These are phyloP conservation scores for Cinclus cinclus DNA, from an alignment of 2,113 vertebrate genomes.

Conservation along the genomic window DNA sequence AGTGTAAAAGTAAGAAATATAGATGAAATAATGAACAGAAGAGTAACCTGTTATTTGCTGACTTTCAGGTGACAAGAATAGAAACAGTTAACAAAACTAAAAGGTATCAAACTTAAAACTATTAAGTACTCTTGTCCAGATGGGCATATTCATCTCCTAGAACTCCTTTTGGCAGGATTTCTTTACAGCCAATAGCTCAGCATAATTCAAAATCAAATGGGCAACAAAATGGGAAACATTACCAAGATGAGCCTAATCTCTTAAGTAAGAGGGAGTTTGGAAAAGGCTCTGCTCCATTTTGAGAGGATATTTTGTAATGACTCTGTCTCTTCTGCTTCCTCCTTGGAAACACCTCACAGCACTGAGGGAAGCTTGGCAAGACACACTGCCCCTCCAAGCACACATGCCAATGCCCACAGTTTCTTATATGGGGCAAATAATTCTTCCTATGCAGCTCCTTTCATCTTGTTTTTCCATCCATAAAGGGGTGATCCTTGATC, in stretches of 20 bases:
- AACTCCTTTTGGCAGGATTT: neutral
- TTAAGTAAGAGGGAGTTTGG: neutral
- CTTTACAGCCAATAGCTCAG: neutral
- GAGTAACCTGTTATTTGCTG: neutral
- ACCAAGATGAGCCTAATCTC: neutral
- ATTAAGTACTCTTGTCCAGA: neutral
- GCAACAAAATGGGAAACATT: neutral
- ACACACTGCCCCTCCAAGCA: neutral
- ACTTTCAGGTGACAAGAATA: neutral
- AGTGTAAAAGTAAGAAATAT: neutral
- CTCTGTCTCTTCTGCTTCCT: neutral
- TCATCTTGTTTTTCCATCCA: neutral
- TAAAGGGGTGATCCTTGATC: neutral
- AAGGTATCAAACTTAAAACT: neutral
- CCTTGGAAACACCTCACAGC: neutral
- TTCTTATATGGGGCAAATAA: accelerated
- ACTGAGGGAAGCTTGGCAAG: neutral
- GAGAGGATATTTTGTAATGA: neutral
- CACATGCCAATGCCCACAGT: accelerated
- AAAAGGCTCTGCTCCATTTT: neutral
- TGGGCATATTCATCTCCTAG: neutral
- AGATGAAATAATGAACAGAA: neutral
- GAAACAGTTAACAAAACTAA: neutral
- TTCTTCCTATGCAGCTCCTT: neutral
- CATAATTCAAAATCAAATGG: neutral